Conservation (phyloP, 2,888 invertebrate genomes). For the Epinotia bilunana region DNA sequence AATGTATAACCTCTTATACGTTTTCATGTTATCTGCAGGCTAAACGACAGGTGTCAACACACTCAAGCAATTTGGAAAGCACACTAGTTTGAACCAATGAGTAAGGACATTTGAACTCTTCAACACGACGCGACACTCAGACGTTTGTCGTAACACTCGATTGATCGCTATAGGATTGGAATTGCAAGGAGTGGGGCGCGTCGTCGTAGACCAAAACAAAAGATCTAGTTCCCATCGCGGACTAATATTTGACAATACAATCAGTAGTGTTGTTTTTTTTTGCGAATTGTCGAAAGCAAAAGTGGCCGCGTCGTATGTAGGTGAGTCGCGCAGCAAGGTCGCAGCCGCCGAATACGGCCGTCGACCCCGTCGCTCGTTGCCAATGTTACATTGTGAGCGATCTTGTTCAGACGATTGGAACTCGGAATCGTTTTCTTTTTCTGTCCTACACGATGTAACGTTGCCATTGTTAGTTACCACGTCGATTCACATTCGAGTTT, state of each 20-base stretch:
- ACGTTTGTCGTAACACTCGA: too few relatives aligned
- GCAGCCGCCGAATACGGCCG: conserved; percentile 82
- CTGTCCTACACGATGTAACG: conserved; percentile 31
- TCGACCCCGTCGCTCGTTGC: conserved; percentile 64
- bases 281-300: conserved; percentile 83
- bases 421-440: conserved; percentile 52
- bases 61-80: background rate
- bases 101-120: background rate
- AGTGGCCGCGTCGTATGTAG: conserved; percentile 81
- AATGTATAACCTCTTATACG: too few relatives aligned
- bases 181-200: background rate
- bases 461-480: background rate
- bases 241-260: conserved; percentile 27
- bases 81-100: too few relatives aligned
- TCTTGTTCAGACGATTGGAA: conserved; percentile 47
- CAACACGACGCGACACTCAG: background rate
- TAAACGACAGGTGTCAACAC: background rate
- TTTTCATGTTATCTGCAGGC: too few relatives aligned
- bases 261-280: conserved; percentile 66
- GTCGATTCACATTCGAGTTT: background rate
- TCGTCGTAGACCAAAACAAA: background rate
- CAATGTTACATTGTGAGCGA: conserved; percentile 58
- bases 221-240: conserved; percentile 1
- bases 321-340: conserved; percentile 81
- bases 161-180: too few relatives aligned